phyloP scores from a whole-genome alignment of 2,797 vertebrate species.

The Cirrhinus mrigala region DNA sequence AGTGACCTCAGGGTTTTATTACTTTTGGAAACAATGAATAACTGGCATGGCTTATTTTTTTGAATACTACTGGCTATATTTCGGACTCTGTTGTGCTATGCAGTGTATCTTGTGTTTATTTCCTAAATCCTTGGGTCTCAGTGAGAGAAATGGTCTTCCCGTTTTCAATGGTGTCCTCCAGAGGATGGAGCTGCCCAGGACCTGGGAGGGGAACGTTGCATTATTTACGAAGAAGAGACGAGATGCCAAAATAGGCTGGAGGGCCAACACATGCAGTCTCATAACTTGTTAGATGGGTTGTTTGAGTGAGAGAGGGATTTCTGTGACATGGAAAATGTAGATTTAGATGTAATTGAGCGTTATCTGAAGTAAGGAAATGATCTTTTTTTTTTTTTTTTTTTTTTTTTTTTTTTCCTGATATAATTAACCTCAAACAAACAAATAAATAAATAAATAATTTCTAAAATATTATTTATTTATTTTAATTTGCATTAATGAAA shows the following conservation, averaged over 20 bases:
- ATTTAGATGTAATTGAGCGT: background rate
- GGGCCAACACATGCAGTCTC: constrained; percentile 20
- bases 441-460: too few species aligned
- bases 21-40: background rate
- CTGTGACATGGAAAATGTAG: background rate
- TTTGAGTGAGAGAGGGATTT: background rate
- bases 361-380: background rate
- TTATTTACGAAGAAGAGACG: constrained; percentile 49
- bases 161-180: constrained; percentile 40
- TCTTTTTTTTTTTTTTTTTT: too few species aligned
- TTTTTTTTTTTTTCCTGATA: background rate
- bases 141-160: constrained; percentile 36
- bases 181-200: constrained; percentile 30
- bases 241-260: constrained; percentile 42
- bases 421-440: too few species aligned
- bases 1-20: background rate
- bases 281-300: background rate
- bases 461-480: too few species aligned
- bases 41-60: background rate
- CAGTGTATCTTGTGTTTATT: constrained; percentile 5
- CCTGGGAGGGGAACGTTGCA: constrained; percentile 32
- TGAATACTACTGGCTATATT: background rate
- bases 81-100: background rate
- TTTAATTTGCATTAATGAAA: background rate
- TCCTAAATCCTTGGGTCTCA: background rate